A percentile compares a stretch with the other conserved stretches of the same genome.
These are phyloP conservation scores for Pheosia gnoma DNA, from an alignment of 2,888 invertebrate genomes.

Conservation along the genomic window DNA sequence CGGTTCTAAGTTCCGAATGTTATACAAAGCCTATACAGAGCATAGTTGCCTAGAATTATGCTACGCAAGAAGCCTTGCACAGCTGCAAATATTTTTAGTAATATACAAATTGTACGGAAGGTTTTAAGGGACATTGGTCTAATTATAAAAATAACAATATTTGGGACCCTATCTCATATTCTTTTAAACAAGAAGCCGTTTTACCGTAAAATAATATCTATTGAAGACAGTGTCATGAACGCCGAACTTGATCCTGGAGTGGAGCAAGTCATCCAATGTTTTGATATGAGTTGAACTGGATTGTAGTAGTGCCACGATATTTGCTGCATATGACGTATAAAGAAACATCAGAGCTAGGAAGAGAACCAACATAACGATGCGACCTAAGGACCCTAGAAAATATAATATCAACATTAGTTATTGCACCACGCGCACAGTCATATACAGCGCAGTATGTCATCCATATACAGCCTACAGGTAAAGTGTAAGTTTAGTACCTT, in stretches of 20 bases:
- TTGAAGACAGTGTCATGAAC: constrained; percentile 89
- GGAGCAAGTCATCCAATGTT: constrained; percentile 85
- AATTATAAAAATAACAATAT: no score
- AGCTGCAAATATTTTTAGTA: no score
- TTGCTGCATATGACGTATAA: constrained; percentile 90
- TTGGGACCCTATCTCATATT: not conserved
- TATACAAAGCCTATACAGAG: no score
- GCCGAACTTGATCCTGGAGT: constrained; percentile 86
- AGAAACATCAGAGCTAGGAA: constrained; percentile 87
- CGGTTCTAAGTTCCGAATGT: no score
- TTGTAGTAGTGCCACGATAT: constrained; percentile 89
- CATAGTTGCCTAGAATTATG: no score
- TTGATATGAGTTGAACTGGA: constrained; percentile 88
- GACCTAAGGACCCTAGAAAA: constrained; percentile 72
- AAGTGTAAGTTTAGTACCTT: constrained; percentile 51
- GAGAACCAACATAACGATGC: constrained; percentile 86
- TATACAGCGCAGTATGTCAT: not conserved
- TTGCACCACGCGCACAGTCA: not conserved
- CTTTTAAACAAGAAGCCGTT: not conserved
- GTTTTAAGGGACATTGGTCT: no score
- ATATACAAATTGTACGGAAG: no score
- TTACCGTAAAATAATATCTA: constrained; percentile 87
- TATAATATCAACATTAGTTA: not conserved
- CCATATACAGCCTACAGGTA: no score
- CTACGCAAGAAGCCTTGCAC: no score